Percentiles rank a stretch among this genome's conserved stretches.
These are phyloP conservation scores for Himalopsyche tibetana DNA, from an alignment of 2,888 invertebrate species.

Conservation along the genomic window DNA sequence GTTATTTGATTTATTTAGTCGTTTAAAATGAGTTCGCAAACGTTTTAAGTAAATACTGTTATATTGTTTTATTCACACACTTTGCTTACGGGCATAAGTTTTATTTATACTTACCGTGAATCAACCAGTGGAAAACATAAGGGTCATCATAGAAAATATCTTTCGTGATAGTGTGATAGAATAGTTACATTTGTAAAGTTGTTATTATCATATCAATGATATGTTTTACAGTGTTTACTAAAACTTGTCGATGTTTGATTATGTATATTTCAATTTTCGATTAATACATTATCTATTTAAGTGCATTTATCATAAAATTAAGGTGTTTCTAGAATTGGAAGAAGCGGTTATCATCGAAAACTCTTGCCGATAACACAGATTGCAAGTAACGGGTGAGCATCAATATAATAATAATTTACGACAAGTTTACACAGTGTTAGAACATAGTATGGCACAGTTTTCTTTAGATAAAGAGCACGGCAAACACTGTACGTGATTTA, in stretches of 20 bases:
- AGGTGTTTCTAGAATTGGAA: neutral
- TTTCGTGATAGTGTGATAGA: neutral
- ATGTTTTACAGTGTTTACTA: slow-evolving; percentile 24
- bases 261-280: neutral
- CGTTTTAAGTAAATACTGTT: neutral
- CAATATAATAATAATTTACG: slow-evolving; percentile 59
- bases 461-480: slow-evolving; percentile 63
- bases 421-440: slow-evolving; percentile 65
- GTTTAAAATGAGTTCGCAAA: neutral
- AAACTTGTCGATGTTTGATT: slow-evolving; percentile 14
- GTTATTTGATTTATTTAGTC: slow-evolving; percentile 4
- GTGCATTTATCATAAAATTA: neutral
- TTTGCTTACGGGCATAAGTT: neutral
- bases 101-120: neutral
- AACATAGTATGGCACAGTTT: slow-evolving; percentile 62
- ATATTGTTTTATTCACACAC: neutral
- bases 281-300: neutral
- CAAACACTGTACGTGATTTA: slow-evolving; percentile 64
- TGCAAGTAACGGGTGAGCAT: slow-evolving; percentile 46
- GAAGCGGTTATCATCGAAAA: neutral
- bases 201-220: slow-evolving; percentile 7
- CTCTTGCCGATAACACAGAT: slow-evolving; percentile 55
- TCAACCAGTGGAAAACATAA: neutral
- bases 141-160: neutral
- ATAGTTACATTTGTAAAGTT: neutral